Evolutionary conservation across 2,888 invertebrate genomes (phyloP).

Genomic region (Nebria salina): DNA sequence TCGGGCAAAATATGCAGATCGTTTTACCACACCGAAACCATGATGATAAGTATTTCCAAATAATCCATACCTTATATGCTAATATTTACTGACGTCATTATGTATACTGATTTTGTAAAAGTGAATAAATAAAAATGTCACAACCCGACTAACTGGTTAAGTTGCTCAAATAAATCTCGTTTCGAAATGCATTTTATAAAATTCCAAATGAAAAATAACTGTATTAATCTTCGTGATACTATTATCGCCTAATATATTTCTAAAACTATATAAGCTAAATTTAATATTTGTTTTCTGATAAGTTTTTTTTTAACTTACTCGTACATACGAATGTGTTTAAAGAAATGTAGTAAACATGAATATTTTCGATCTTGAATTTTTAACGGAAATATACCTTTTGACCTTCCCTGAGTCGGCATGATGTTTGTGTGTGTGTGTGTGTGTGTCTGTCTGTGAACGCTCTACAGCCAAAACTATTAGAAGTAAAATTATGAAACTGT

Average conservation of each 20-base stretch:
- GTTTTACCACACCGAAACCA: constrained; percentile 2
- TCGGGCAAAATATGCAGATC: constrained; percentile 64
- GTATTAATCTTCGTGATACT: neutral
- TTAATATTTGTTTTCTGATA: no score
- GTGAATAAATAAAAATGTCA: neutral
- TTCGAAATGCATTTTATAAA: neutral
- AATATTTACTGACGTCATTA: neutral
- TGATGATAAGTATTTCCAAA: neutral
- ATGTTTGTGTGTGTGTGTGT: no score
- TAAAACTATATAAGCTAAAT: no score
- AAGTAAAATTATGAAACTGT: no score
- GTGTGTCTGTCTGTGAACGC: no score
- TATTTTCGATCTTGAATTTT: no score
- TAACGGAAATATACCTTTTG: no score
- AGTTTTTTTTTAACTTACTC: no score
- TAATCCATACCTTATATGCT: neutral
- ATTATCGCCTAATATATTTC: neutral
- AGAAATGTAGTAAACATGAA: no score
- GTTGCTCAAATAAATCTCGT: neutral
- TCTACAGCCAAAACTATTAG: no score
- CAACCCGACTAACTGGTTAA: neutral
- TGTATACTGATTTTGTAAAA: neutral
- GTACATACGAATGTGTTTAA: no score
- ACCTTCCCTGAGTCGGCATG: no score
- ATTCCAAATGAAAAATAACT: neutral